Evolutionary conservation across 2,113 vertebrate genomes (phyloP), one percentile per base, ranked within the genome.

Genomic region (Urocynchramus pylzowi): DNA sequence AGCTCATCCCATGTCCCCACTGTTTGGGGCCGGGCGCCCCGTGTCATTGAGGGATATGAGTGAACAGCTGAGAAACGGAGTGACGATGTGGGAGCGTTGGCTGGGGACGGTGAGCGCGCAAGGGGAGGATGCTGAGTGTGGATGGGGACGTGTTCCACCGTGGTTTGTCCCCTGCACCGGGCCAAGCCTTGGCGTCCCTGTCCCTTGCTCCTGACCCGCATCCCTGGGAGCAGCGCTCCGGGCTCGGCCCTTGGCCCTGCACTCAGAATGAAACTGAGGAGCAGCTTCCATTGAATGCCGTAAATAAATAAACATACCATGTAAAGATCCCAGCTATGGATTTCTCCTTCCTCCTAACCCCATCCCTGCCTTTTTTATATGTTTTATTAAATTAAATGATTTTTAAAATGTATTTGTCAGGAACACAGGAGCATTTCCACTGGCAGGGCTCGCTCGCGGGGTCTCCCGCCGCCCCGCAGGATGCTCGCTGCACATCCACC

Each of bases 41-140:
- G 2, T 8, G 67, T 35, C 68, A 7, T 1, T 2, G 70, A 2
- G 5, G 73, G 67, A 45, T 41, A 11, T 0, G 0, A 16, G 49
- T 0, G 1, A 31, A 5, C 6, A 17, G 56, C 5, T 49, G 44
- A 23, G 68, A 28, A n/a, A 24, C 0, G 3, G 16, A 28, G 6
- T 3, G 61, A 2, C 8, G 1, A 0, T 0, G 9, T 1, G 9
- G 68, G 70, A 26, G 70, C 0, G 2, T 3, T 61, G 71, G 56
- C 23, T 42, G 71, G 47, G 70, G 26, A 63, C 0, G 3, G 41
- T 6, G 41, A 54, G 47, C 0, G 5, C 0, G 1, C 39, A 5
- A 6, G 54, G n/a, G 17, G 44, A 74, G 35, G 30, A 18, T 10
- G 50, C 35, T 31, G 67, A 73, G 14, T 1, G 3, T 1, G 61